These are phyloP conservation scores for Eurytoma adleriae DNA, from an alignment of 2,888 invertebrate genomes.

Conservation along the genomic window DNA sequence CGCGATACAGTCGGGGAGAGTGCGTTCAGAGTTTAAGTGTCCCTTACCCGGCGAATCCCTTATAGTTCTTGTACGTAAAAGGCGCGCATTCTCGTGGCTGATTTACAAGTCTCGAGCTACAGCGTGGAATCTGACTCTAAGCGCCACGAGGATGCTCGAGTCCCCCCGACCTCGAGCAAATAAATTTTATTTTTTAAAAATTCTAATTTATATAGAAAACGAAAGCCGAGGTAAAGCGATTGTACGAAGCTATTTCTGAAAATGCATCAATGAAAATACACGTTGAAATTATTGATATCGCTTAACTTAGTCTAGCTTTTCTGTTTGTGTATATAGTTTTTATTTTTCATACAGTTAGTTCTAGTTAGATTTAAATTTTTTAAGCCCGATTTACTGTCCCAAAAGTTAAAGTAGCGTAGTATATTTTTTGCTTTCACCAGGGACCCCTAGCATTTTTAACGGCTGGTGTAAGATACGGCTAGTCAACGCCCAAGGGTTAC, in stretches of 20 bases:
- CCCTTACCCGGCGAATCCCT: not conserved
- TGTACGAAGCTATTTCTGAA: too few relatives aligned
- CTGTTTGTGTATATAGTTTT: too few relatives aligned
- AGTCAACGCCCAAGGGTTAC: slow-evolving; percentile 19
- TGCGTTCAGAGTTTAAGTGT: slow-evolving; percentile 2
- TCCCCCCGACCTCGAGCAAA: too few relatives aligned
- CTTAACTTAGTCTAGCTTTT: too few relatives aligned
- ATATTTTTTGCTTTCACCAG: slow-evolving; percentile 12
- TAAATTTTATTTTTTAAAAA: too few relatives aligned
- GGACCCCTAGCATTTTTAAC: not conserved
- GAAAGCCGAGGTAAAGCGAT: too few relatives aligned
- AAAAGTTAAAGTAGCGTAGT: not conserved
- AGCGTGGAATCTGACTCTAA: slow-evolving; percentile 9
- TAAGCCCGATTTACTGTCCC: too few relatives aligned
- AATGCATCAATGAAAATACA: too few relatives aligned
- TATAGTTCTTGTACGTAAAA: slow-evolving; percentile 5
- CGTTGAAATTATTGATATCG: too few relatives aligned
- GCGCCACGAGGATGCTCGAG: not conserved
- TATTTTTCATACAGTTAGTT: too few relatives aligned
- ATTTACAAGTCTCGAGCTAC: slow-evolving; percentile 31
- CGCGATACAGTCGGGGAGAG: not conserved
- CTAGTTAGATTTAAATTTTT: too few relatives aligned
- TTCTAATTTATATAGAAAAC: too few relatives aligned
- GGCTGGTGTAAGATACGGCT: not conserved
- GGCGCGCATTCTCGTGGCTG: slow-evolving; percentile 24